Evolutionary conservation across 1,140 invertebrate genomes (phyloP), one percentile per base, ranked within the genome.

Genomic region (Leptestheria dahalacensis): DNA sequence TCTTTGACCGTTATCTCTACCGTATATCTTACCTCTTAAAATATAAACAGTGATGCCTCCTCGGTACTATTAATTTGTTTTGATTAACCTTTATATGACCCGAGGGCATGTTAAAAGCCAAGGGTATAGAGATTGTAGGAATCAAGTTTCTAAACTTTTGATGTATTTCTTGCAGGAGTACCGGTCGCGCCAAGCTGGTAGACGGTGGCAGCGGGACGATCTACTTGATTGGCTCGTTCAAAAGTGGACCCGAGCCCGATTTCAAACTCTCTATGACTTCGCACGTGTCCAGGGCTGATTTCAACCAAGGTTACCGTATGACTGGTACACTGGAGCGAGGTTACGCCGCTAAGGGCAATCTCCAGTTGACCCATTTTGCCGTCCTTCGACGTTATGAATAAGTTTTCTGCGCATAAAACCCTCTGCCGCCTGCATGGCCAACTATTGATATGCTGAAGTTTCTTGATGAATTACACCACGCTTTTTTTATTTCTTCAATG

Each of bases 291-390:
- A 81, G 81, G 65, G 80, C 84, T 41, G 87, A 91, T 71, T 88
- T 88, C 75, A 87, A 88, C 70, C 86, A 87, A 80, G 86, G 86
- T 29, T 89, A 90, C 73, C 85, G 84, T 66, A 85, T 91, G 78
- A 89, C 86, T 0, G 86, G 87, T 11, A 87, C 84, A 6, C 72
- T 91, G 64, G 86, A 89, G 69, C 77, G 86, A n/a, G 86, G 86
- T 53, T 49, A 29, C 23, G 29, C 49, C 20, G 23, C 29, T 65
- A 41, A 41, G 15, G 78, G 77, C 62, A 41, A 41, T 41, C 85
- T 86, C 69, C 84, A 88, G 71, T 83, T 87, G 72, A 88, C 86
- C 48, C 87, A 91, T 69, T 89, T 87, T 67, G 86, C 86, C 26
- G 86, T 89, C 65, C 84, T 91, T 64, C 79, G 85, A 41, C 33